Conservation (phyloP, 2,888 invertebrate species). For the Nephrotoma guestfalica region DNA sequence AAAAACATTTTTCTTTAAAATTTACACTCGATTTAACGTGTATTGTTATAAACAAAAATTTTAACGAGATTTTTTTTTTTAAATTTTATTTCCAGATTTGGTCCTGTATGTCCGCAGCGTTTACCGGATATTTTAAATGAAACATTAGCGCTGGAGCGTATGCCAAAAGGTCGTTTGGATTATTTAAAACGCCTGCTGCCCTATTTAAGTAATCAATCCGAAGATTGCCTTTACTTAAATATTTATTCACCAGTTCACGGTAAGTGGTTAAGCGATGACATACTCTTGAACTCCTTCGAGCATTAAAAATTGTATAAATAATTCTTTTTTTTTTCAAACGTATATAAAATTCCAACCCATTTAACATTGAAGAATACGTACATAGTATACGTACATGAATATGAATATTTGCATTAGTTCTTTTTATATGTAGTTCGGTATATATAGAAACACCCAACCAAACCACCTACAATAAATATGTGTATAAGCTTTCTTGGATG, state of each 20-base stretch:
- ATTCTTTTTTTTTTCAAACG: neutral
- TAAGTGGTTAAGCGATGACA: conserved; percentile 34
- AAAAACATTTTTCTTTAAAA: neutral
- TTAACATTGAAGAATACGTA: neutral
- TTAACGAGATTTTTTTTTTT: conserved; percentile 4
- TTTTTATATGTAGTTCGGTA: no score
- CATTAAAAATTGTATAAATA: neutral
- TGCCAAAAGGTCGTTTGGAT: conserved; percentile 79
- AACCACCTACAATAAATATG: no score
- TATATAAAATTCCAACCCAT: neutral
- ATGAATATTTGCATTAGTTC: no score
- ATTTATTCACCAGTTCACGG: conserved; percentile 93
- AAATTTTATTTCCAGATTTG: conserved; percentile 38
- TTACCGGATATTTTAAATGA: conserved; percentile 75
- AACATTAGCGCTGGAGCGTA: conserved; percentile 63
- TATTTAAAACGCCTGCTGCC: conserved; percentile 78
- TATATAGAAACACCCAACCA: no score
- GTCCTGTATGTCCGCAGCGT: conserved; percentile 87
- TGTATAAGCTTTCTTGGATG: neutral
- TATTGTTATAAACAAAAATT: no score
- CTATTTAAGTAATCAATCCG: conserved; percentile 79
- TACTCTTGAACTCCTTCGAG: no score
- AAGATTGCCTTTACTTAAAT: conserved; percentile 94
- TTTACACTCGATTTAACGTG: conserved; percentile 1
- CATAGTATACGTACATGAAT: no score